Evolutionary conservation across 2,888 invertebrate genomes (phyloP), one percentile per base, ranked within the genome.

Genomic region (Noctuana brunneofusca): DNA sequence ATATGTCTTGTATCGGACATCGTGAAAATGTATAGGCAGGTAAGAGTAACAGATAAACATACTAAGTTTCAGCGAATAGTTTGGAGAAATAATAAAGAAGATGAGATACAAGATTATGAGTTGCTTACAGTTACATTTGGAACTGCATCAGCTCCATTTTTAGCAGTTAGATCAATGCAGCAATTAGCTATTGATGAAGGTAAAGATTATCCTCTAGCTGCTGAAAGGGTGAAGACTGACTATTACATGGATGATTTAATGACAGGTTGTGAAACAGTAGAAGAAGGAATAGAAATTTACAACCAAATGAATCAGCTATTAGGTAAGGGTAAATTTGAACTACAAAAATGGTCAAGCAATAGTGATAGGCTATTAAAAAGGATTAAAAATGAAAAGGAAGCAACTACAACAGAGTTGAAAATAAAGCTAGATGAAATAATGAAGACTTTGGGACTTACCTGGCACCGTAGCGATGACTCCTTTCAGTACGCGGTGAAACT

Each of bases 391-490:
- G n/a, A 43, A 27, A 8, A 8, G 54, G 63, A 30, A 66, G 53
- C 66, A 41, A 64, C 14, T 14, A 60, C n/a, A 49, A 41, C 53
- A 43, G 18, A n/a, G n/a, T n/a, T 65, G 3, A 30, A 65, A 54
- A 14, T 72, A n/a, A 70, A 68, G 53, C 20, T 52, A n/a, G 72
- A 75, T 50, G 63, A 66, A 12, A 35, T 68, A 41, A 63, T 69
- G 0, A 76, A 74, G 53, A 66, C 73, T 1, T 24, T 76, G 3
- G 74, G 73, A 55, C 64, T 78, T 16, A 67, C 66, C 24, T 78
- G 78, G 76, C 67, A 76, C 43, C 30, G 65, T 12, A 27, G 16
- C 0, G 20, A 14, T 3, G 76, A 78, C 30, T 30, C 52, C 0
- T 78, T 75, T 49, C 53, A 69, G 0, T 75, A 73, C 49, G 49